These are phyloP conservation scores for Diabrotica virgifera DNA, from an alignment of 1,140 invertebrate species.

Conservation along the genomic window DNA sequence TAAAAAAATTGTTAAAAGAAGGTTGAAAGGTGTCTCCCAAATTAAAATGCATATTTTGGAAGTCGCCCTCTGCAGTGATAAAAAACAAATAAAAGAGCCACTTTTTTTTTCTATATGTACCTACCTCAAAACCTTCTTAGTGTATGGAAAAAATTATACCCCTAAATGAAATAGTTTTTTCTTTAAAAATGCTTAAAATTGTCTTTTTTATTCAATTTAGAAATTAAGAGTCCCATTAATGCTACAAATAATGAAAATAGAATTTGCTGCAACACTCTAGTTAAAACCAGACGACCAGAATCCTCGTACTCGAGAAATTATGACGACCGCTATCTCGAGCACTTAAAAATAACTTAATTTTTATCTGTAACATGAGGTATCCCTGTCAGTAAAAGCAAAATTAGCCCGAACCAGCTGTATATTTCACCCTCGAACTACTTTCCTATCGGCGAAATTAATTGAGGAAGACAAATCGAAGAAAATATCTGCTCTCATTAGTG, in stretches of 20 bases:
- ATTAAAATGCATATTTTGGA: no score
- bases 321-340: slow-evolving; percentile 10
- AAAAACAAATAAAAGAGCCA: no score
- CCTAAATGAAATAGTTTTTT: no score
- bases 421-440: slow-evolving; percentile 22
- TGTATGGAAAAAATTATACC: no score
- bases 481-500: slow-evolving; percentile 31
- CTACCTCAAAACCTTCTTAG: no score
- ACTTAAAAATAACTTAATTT: slow-evolving; percentile 20
- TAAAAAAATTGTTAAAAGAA: no score
- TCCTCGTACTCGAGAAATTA: slow-evolving; percentile 1
- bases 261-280: background rate
- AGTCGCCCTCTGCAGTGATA: no score
- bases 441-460: slow-evolving; percentile 31
- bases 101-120: no score
- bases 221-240: no score
- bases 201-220: no score
- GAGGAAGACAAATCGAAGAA: slow-evolving; percentile 26
- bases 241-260: background rate
- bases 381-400: slow-evolving; percentile 24
- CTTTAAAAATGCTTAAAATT: no score
- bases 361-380: slow-evolving; percentile 16
- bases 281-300: background rate
- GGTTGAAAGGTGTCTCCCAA: no score
- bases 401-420: slow-evolving; percentile 17